These are phyloP conservation scores for Cantharis nigra DNA, from an alignment of 2,888 invertebrate species.

Conservation along the genomic window DNA sequence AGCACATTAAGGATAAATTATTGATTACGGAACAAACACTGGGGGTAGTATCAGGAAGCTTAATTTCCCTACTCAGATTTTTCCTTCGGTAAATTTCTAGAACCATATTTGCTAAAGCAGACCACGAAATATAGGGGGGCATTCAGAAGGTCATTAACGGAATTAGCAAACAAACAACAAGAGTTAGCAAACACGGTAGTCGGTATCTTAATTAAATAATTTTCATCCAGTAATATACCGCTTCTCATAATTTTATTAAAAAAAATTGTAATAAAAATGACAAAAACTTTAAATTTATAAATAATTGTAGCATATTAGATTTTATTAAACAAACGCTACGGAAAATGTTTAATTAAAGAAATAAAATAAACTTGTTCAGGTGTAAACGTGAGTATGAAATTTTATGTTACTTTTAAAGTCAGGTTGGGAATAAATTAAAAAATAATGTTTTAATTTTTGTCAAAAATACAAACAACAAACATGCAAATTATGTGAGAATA, in stretches of 20 bases:
- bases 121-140: conserved; percentile 8
- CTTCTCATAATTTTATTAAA: not conserved
- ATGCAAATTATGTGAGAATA: not conserved
- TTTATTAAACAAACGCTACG: not conserved
- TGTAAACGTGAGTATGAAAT: not conserved
- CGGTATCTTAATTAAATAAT: conserved; percentile 13
- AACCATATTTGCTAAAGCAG: conserved; percentile 5
- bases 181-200: conserved; percentile 10
- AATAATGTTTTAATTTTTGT: not conserved
- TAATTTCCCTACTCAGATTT: conserved; percentile 5
- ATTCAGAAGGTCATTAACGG: conserved; percentile 5
- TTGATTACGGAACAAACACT: not conserved
- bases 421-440: not conserved
- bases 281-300: not conserved
- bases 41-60: not conserved
- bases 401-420: not conserved
- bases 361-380: not conserved
- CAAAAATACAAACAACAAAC: not conserved
- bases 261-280: conserved; percentile 4
- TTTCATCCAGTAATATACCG: not conserved
- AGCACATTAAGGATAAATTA: conserved; percentile 6
- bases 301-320: not conserved
- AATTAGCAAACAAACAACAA: conserved; percentile 19
- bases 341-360: not conserved
- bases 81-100: not conserved